Evolutionary conservation across 2,113 vertebrate species (phyloP).

Genomic region (Montifringilla adamsi): DNA sequence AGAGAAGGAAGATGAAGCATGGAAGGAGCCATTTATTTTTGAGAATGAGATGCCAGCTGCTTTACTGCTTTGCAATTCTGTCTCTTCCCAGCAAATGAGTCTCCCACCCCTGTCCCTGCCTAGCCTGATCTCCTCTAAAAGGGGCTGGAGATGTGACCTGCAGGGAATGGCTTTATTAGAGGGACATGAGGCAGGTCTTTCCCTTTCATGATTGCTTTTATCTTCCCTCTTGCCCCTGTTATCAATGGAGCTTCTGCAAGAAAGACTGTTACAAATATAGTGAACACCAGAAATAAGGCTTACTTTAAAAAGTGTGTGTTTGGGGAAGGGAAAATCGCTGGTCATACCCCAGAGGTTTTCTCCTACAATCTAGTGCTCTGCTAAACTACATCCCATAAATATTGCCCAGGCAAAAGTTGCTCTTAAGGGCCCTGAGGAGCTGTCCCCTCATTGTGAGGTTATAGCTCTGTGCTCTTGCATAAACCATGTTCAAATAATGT

Average conservation of each 20-base stretch:
- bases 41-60: background rate
- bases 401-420: background rate
- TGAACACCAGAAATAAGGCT: background rate
- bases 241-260: background rate
- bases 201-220: background rate
- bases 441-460: rapidly evolving
- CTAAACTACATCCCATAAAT: background rate
- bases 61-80: background rate
- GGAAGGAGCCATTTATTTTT: background rate
- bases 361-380: background rate
- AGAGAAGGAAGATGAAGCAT: background rate
- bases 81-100: background rate
- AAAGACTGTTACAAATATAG: background rate
- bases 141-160: background rate
- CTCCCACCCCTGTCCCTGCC: background rate
- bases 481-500: background rate
- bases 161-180: background rate
- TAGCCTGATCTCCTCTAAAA: background rate
- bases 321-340: background rate
- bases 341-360: background rate
- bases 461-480: background rate
- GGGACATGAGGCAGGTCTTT: background rate
- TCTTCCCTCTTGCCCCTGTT: background rate
- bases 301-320: background rate
- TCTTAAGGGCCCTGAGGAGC: background rate